Evolutionary conservation across 1,140 invertebrate genomes (phyloP).

Genomic region (Halotydeus destructor): DNA sequence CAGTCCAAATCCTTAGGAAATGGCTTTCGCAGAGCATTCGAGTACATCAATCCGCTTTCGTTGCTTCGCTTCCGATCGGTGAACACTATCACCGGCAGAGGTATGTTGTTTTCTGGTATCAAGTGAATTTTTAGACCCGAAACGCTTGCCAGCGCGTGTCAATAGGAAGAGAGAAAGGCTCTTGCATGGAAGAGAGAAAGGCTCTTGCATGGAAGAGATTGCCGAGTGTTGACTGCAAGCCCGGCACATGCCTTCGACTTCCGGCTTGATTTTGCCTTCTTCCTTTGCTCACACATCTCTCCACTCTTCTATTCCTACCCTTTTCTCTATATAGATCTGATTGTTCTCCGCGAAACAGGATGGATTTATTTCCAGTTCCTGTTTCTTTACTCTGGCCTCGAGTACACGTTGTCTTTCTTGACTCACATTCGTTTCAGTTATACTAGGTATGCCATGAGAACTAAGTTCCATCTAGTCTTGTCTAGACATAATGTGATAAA

Average conservation of each 20-base stretch:
- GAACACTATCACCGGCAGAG: slow-evolving; percentile 22
- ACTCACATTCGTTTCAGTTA: slow-evolving; percentile 81
- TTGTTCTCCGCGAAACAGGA: slow-evolving; percentile 48
- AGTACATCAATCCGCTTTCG: slow-evolving; percentile 46
- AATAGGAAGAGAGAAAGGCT: too few relatives aligned
- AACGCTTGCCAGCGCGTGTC: too few relatives aligned
- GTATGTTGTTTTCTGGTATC: slow-evolving; percentile 20
- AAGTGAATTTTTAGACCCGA: too few relatives aligned
- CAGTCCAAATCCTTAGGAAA: slow-evolving; percentile 40
- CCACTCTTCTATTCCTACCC: slow-evolving; percentile 6
- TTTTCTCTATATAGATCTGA: slow-evolving; percentile 29
- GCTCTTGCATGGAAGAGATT: too few relatives aligned
- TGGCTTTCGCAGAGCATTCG: slow-evolving; percentile 43
- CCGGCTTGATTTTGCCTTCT: too few relatives aligned
- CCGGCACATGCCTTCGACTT: too few relatives aligned
- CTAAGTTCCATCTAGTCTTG: neutral
- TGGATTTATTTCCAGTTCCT: slow-evolving; percentile 80
- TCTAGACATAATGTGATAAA: neutral
- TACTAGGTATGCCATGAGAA: slow-evolving; percentile 29
- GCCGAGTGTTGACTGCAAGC: too few relatives aligned
- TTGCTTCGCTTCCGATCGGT: slow-evolving; percentile 37
- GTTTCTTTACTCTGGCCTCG: slow-evolving; percentile 87
- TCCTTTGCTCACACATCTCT: too few relatives aligned
- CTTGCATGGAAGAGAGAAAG: too few relatives aligned
- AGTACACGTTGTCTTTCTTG: slow-evolving; percentile 92